phyloP scores from a whole-genome alignment of 2,888 invertebrate genomes.

The Caenorhabditis panamensis region DNA sequence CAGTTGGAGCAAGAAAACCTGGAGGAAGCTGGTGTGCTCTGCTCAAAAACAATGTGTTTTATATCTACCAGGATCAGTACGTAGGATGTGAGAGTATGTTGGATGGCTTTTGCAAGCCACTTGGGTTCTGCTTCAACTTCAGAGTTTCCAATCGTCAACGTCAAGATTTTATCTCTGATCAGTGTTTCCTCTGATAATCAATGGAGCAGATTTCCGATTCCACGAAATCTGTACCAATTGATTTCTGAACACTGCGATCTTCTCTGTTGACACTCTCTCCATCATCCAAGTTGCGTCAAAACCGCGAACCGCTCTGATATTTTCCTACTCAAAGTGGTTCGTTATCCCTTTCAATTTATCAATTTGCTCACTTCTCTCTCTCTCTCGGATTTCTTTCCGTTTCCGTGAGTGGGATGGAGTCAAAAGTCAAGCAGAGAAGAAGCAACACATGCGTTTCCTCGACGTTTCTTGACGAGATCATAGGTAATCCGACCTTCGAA shows the following conservation, averaged over 20 bases:
- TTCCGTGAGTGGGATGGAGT: slow-evolving; percentile 43
- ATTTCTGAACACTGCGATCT: background rate
- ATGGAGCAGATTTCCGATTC: too few relatives aligned
- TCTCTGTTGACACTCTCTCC: too few relatives aligned
- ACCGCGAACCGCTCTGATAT: slow-evolving; percentile 1
- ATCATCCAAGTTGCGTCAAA: slow-evolving; percentile 14
- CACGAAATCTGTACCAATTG: slow-evolving; percentile 19
- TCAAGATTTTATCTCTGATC: slow-evolving; percentile 9
- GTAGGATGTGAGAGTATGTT: slow-evolving; percentile 1
- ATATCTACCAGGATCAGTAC: slow-evolving; percentile 25
- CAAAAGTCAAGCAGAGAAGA: slow-evolving; percentile 19
- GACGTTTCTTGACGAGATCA: slow-evolving; percentile 9
- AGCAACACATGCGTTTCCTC: slow-evolving; percentile 30
- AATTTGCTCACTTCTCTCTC: slow-evolving; percentile 29
- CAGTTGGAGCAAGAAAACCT: slow-evolving; percentile 26
- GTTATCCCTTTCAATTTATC: slow-evolving; percentile 45
- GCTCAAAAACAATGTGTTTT: slow-evolving; percentile 52
- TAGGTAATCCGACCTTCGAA: slow-evolving; percentile 52
- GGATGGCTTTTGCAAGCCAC: background rate
- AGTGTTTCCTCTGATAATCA: too few relatives aligned
- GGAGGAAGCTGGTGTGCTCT: slow-evolving; percentile 2
- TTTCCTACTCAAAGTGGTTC: slow-evolving; percentile 22
- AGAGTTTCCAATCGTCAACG: background rate
- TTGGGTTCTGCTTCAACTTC: background rate
- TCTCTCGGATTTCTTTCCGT: slow-evolving; percentile 21